These are phyloP conservation scores for Cataglyphis rosenhaueri DNA, from an alignment of 2,888 invertebrate genomes.

Conservation along the genomic window DNA sequence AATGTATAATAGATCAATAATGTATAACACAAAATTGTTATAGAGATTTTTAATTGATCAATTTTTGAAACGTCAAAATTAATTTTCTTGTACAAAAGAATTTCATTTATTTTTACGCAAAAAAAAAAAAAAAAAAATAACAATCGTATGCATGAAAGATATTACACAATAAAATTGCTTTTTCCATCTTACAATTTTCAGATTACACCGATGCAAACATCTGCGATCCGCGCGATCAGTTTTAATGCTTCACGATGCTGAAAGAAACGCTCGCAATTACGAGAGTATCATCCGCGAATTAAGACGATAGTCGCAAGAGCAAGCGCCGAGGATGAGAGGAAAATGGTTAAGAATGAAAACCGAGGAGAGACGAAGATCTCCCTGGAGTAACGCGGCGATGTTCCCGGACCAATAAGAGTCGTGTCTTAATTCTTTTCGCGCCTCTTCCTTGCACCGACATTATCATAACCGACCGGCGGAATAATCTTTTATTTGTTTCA, in stretches of 20 bases:
- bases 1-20: not conserved
- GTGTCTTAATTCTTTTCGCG: conserved; percentile 75
- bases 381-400: conserved; percentile 23
- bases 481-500: conserved; percentile 77
- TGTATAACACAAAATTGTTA: not conserved
- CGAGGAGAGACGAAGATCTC: conserved; percentile 18
- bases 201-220: not conserved
- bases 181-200: not conserved
- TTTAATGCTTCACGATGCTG: not conserved
- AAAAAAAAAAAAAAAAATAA: no score
- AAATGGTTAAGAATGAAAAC: conserved; percentile 13
- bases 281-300: conserved; percentile 26
- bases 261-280: conserved; percentile 24
- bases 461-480: conserved; percentile 75
- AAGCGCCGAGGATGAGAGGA: not conserved
- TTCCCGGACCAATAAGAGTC: conserved; percentile 45
- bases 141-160: not conserved
- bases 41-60: not conserved
- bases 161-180: not conserved
- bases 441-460: conserved; percentile 64
- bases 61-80: not conserved
- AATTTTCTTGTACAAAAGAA: not conserved
- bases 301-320: conserved; percentile 44
- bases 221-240: not conserved
- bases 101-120: not conserved